A percentile compares a stretch with the other conserved stretches of the same genome.
phyloP scores from a whole-genome alignment of 2,797 vertebrate species.

The Leuciscus waleckii region DNA sequence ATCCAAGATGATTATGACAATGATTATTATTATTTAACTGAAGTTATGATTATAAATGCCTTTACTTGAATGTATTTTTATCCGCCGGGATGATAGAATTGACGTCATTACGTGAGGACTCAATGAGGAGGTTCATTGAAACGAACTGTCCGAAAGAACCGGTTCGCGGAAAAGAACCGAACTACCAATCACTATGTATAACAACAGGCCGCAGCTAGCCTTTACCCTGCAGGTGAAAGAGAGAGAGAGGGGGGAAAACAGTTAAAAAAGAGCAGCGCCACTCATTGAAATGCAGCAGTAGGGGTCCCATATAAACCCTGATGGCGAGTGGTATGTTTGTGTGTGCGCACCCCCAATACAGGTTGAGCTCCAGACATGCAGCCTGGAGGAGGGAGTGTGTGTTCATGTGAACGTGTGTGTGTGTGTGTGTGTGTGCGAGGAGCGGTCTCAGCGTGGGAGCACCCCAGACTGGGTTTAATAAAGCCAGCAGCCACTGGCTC shows the following conservation, averaged over 20 bases:
- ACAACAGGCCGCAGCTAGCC: conserved; percentile 42
- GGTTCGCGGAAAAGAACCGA: too few relatives aligned
- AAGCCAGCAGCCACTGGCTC: conserved; percentile 67
- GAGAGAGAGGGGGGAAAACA: conserved; percentile 40
- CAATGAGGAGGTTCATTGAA: too few relatives aligned
- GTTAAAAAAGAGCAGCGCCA: conserved; percentile 50
- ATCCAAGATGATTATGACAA: too few relatives aligned
- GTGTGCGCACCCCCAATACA: conserved; percentile 47
- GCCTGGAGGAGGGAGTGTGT: conserved; percentile 63
- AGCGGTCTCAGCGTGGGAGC: conserved; percentile 75
- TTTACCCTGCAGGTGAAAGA: conserved; percentile 45
- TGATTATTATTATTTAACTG: too few relatives aligned
- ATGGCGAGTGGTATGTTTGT: conserved; percentile 50
- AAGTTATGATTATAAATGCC: too few relatives aligned
- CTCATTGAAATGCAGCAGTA: conserved; percentile 66
- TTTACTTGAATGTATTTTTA: too few relatives aligned
- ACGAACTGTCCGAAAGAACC: too few relatives aligned
- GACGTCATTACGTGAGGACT: too few relatives aligned
- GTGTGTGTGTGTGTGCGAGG: conserved; percentile 58
- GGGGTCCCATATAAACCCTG: conserved; percentile 55
- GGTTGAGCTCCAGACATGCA: conserved; percentile 73
- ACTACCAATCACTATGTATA: conserved; percentile 11
- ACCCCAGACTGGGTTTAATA: conserved; percentile 75
- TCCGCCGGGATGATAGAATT: too few relatives aligned
- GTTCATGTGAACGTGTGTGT: conserved; percentile 3